Percentiles rank a stretch among this genome's conserved stretches.
Evolutionary conservation across 2,797 vertebrate genomes (phyloP).

Genomic region (Tiaroga cobitis): DNA sequence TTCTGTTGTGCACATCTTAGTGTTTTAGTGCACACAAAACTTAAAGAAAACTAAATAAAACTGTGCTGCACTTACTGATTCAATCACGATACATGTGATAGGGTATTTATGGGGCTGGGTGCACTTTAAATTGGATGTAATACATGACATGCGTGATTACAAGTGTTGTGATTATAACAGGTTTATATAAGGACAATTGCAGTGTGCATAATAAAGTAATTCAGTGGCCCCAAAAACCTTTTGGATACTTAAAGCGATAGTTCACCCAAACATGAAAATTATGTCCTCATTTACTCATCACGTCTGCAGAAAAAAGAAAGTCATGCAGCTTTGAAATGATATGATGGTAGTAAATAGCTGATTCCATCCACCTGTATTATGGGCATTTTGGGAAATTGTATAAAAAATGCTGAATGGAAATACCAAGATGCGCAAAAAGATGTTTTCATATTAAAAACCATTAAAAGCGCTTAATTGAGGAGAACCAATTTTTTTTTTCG

Average conservation of each 20-base stretch:
- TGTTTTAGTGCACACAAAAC: not conserved
- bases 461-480: not conserved
- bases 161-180: conserved; percentile 6
- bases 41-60: not conserved
- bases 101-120: not conserved
- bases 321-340: not conserved
- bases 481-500: not conserved
- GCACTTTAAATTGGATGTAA: not conserved
- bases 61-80: not conserved
- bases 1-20: not conserved
- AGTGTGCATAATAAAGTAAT: not conserved
- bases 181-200: not conserved
- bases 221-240: not conserved
- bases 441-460: not conserved
- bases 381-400: not conserved
- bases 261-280: not conserved
- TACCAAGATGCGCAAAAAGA: not conserved
- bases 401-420: not conserved
- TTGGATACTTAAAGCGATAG: not conserved
- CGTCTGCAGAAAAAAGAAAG: not conserved
- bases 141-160: not conserved
- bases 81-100: not conserved
- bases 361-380: not conserved
- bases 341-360: not conserved
- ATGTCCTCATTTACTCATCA: not conserved